Percentiles rank a stretch among this genome's conserved stretches.
These are phyloP conservation scores for Pasiphila rectangulata DNA, from an alignment of 2,888 invertebrate species.

Conservation along the genomic window DNA sequence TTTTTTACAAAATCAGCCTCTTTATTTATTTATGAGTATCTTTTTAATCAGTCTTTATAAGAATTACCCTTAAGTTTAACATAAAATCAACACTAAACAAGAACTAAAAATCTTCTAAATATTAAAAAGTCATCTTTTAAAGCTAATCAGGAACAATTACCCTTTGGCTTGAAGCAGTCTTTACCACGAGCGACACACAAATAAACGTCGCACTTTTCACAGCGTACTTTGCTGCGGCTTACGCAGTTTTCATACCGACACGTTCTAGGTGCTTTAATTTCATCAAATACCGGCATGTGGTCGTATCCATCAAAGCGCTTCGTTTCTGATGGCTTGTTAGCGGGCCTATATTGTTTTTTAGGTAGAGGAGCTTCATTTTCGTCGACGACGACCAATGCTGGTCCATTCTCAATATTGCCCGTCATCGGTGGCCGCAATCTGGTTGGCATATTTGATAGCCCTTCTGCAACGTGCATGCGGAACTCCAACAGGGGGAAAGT, in stretches of 20 bases:
- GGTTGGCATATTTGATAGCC: slow-evolving; percentile 4
- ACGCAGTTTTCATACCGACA: slow-evolving; percentile 2
- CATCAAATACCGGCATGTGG: slow-evolving; percentile 10
- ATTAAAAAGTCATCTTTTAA: too few species aligned
- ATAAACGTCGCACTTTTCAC: slow-evolving; percentile 8
- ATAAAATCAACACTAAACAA: too few species aligned
- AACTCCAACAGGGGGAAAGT: slow-evolving; percentile 11
- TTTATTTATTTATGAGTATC: not conserved
- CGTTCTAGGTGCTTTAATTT: slow-evolving; percentile 5
- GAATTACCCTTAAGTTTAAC: too few species aligned
- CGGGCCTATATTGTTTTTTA: too few species aligned
- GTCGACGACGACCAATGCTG: not conserved
- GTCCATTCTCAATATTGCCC: too few species aligned
- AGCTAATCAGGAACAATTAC: too few species aligned
- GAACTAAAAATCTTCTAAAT: too few species aligned
- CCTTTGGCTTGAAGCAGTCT: too few species aligned
- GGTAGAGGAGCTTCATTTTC: slow-evolving; percentile 8
- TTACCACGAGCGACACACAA: too few species aligned
- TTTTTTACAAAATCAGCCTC: not conserved
- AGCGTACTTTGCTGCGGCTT: slow-evolving; percentile 4
- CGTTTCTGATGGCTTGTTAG: not conserved
- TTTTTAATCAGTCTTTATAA: not conserved
- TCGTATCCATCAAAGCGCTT: slow-evolving; percentile 10
- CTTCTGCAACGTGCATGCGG: slow-evolving; percentile 3
- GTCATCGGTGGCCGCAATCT: slow-evolving; percentile 1